A percentile compares a stretch with the other conserved stretches of the same genome.
Evolutionary conservation across 2,888 invertebrate genomes (phyloP).

Genomic region (Bhutanitis thaidina): DNA sequence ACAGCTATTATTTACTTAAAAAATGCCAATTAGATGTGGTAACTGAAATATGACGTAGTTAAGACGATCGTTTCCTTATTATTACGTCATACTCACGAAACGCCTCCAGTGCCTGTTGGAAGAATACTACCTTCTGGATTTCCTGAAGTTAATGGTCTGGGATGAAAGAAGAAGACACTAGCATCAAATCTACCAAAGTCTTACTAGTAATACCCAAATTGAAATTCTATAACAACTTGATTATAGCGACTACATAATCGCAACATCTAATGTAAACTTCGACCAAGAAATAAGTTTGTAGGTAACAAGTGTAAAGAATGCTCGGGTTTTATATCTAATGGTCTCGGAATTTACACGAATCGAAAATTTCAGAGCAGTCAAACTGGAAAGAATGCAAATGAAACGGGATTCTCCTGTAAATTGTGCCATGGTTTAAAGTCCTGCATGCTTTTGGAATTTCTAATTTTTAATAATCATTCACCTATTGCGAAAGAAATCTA

Average conservation of each 20-base stretch:
- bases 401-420: constrained; percentile 38
- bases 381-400: constrained; percentile 39
- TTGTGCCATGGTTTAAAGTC: constrained; percentile 50
- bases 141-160: constrained; percentile 59
- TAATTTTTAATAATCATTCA: constrained; percentile 57
- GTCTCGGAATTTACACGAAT: constrained; percentile 75
- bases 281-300: constrained; percentile 70
- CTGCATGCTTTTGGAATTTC: constrained; percentile 57
- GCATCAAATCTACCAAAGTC: constrained; percentile 71
- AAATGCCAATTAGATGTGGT: constrained; percentile 4
- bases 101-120: constrained; percentile 21
- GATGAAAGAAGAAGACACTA: constrained; percentile 67
- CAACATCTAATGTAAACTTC: constrained; percentile 75
- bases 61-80: not conserved
- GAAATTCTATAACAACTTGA: constrained; percentile 70
- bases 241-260: constrained; percentile 74
- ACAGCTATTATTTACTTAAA: constrained; percentile 5
- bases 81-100: constrained; percentile 11
- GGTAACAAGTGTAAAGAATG: constrained; percentile 69
- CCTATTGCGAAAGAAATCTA: constrained; percentile 39
- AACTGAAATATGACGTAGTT: not conserved
- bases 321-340: constrained; percentile 69
- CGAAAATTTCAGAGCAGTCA: constrained; percentile 48
- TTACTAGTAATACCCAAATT: constrained; percentile 68
- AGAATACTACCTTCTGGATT: constrained; percentile 34